Conservation (phyloP, 2,797 vertebrate genomes). For the Botia kubotai region DNA sequence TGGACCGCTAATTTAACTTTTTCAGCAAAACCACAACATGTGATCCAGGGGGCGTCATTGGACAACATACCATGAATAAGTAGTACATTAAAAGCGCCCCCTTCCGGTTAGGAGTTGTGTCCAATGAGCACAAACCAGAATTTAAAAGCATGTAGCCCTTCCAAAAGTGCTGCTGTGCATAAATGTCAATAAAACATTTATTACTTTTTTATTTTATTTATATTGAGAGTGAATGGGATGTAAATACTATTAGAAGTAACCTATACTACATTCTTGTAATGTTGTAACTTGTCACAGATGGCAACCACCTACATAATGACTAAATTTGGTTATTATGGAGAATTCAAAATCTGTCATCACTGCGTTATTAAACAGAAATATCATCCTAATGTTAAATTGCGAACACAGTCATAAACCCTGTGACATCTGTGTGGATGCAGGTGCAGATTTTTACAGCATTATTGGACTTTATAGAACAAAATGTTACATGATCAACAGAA, state of each 20-base stretch:
- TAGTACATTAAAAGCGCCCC: background rate
- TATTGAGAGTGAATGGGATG: background rate
- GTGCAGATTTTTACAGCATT: too few relatives aligned
- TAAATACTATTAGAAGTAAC: background rate
- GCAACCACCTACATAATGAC: background rate
- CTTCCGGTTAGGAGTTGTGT: background rate
- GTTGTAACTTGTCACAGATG: background rate
- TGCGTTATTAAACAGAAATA: background rate
- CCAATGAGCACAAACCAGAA: background rate
- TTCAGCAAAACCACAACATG: background rate
- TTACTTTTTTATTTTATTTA: background rate
- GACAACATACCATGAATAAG: background rate
- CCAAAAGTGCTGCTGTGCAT: too few relatives aligned
- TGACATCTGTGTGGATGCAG: too few relatives aligned
- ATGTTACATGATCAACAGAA: background rate
- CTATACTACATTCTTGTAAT: background rate
- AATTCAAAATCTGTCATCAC: background rate
- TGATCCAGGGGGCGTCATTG: conserved; percentile 11
- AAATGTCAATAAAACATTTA: too few relatives aligned
- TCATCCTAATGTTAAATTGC: too few relatives aligned
- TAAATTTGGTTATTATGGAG: background rate
- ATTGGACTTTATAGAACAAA: background rate
- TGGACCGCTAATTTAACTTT: background rate
- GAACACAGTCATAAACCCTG: too few relatives aligned
- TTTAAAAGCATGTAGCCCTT: background rate